Base-by-base conservation (phyloP, 1,140 invertebrate genomes). In the Pteromalus puparum region DNA sequence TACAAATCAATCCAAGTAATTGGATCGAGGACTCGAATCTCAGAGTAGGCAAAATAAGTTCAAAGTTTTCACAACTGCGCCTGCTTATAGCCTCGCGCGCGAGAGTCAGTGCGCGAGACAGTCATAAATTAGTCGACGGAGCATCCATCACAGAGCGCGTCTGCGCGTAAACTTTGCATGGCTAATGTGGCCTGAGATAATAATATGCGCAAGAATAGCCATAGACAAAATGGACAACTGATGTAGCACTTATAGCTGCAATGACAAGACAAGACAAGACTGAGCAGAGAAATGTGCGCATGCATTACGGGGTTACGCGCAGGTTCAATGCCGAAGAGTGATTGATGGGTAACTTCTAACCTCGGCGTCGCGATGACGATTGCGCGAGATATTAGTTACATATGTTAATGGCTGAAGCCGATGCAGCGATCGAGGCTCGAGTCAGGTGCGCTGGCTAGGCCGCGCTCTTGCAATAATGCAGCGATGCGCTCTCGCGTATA, bases 261-360 rank as follows among this genome's bases (percentile, higher is more conserved):
- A n/a, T n/a, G n/a, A n/a, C n/a, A n/a, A n/a, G n/a, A n/a, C n/a
- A n/a, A n/a, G n/a, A n/a, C n/a, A n/a, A n/a, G n/a, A n/a, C n/a
- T n/a, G n/a, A n/a, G n/a, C n/a, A n/a, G n/a, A n/a, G n/a, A n/a
- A n/a, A n/a, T n/a, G n/a, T n/a, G 5, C 10, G 28, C 75, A n/a
- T 38, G 77, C 21, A 61, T 61, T 61, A 42, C 83, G 46, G 88
- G 88, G 88, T 90, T 91, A 90, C 86, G 86, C 82, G 86, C 82
- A 80, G 87, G 88, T 91, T 91, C 91, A 91, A 91, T 91, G 91
- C 86, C 90, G 88, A 90, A 88, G 84, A 87, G 87, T 91, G 90
- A 91, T 91, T 91, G 90, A 91, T 91, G 87, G 90, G 87, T 88
- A 90, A 90, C 89, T 88, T 89, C 87, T 91, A 90, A 91, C 87